Evolutionary conservation across 2,113 vertebrate genomes (phyloP).

Genomic region (Tichodroma muraria): DNA sequence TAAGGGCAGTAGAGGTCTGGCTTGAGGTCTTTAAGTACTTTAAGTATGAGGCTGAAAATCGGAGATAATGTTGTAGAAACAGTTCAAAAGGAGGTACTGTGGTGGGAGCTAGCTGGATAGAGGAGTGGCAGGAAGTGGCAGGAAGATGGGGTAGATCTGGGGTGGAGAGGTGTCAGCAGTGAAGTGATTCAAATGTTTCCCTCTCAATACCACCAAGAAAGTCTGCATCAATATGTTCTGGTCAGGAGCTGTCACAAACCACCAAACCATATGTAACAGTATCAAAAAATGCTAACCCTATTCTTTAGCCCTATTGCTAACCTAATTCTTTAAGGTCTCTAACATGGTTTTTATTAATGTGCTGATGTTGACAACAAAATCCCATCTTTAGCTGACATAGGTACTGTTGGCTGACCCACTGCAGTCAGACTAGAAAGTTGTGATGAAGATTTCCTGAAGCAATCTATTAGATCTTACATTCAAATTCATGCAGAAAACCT

Average conservation of each 20-base stretch:
- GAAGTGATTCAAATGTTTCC: not conserved
- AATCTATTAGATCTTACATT: not conserved
- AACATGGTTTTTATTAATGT: not conserved
- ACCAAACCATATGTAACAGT: not conserved
- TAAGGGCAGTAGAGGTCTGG: not conserved
- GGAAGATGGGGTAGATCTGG: not conserved
- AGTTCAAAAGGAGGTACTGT: not conserved
- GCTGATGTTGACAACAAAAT: not conserved
- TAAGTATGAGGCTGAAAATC: not conserved
- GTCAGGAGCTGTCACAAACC: not conserved
- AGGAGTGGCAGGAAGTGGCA: not conserved
- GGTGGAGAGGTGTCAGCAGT: accelerated
- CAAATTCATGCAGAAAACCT: not conserved
- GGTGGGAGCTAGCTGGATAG: not conserved
- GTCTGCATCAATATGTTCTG: not conserved
- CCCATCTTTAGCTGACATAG: not conserved
- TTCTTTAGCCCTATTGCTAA: too few relatives aligned
- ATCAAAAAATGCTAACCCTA: not conserved
- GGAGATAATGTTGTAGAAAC: not conserved
- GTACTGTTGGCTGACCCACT: not conserved
- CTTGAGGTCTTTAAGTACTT: not conserved
- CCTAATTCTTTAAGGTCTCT: not conserved
- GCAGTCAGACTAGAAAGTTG: not conserved
- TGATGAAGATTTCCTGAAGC: not conserved
- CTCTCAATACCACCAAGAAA: not conserved